Conservation (phyloP, 2,113 vertebrate genomes). For the Oryzias curvinotus region DNA sequence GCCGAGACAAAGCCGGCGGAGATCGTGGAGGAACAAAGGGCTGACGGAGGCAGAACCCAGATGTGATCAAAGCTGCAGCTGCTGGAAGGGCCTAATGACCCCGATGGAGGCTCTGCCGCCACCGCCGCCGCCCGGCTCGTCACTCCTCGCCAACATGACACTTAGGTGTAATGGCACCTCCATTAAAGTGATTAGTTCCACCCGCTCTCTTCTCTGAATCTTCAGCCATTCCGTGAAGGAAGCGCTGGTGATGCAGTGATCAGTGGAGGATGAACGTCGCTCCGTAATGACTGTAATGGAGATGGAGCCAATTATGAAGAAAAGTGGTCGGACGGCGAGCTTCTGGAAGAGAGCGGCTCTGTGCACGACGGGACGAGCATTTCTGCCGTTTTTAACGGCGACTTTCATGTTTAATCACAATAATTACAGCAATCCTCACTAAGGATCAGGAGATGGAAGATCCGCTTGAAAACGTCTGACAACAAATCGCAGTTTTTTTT, state of each 20-base stretch:
- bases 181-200: conserved; percentile 1
- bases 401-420: no score
- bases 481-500: no score
- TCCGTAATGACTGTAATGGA: not conserved
- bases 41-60: conserved; percentile 9
- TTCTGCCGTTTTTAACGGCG: not conserved
- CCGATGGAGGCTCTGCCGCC: not conserved
- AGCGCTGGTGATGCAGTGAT: not conserved
- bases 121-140: not conserved
- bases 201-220: not conserved
- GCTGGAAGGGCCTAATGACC: not conserved
- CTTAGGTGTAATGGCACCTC: not conserved
- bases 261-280: not conserved
- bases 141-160: not conserved
- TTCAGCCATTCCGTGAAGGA: not conserved
- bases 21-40: conserved; percentile 34
- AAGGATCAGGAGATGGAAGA: no score
- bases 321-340: conserved; percentile 14
- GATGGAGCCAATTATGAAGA: conserved; percentile 9
- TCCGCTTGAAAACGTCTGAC: no score
- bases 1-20: conserved; percentile 53
- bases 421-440: no score
- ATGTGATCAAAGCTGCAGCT: conserved; percentile 25
- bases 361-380: not conserved
- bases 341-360: not conserved